These are phyloP conservation scores for Pipistrellus pipistrellus DNA, from an alignment of 2,797 vertebrate species.

Conservation along the genomic window DNA sequence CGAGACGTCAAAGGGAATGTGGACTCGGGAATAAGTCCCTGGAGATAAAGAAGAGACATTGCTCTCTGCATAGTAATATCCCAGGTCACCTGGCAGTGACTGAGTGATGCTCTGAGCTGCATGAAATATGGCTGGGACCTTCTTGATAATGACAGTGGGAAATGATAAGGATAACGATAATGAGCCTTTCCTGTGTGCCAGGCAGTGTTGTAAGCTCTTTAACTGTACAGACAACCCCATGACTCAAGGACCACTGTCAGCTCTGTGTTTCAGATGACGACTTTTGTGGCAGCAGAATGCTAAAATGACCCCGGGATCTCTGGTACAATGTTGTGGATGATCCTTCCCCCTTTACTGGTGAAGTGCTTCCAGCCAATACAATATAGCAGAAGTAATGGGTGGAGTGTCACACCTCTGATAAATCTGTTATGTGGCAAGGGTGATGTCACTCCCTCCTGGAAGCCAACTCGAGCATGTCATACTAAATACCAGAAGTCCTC, in stretches of 20 bases:
- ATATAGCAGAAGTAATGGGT: background rate
- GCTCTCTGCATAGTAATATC: background rate
- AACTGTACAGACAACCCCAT: background rate
- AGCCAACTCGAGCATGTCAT: no score
- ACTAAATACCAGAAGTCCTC: no score
- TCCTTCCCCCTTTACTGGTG: background rate
- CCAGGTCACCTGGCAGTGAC: background rate
- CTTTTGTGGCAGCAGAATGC: background rate
- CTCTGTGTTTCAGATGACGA: background rate
- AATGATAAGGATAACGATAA: background rate
- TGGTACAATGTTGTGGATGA: background rate
- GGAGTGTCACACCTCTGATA: background rate
- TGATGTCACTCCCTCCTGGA: background rate
- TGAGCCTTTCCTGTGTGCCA: background rate
- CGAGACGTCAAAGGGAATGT: background rate
- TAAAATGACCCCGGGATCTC: background rate
- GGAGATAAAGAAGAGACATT: background rate
- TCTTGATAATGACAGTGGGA: background rate
- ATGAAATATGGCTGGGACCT: background rate
- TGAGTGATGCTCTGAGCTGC: background rate
- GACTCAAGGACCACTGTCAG: background rate
- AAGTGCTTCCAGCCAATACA: background rate
- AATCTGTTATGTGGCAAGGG: background rate
- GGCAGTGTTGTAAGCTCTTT: background rate
- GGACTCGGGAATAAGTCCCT: background rate